Base-by-base conservation (phyloP, 2,113 vertebrate genomes). In the Galemys pyrenaicus region DNA sequence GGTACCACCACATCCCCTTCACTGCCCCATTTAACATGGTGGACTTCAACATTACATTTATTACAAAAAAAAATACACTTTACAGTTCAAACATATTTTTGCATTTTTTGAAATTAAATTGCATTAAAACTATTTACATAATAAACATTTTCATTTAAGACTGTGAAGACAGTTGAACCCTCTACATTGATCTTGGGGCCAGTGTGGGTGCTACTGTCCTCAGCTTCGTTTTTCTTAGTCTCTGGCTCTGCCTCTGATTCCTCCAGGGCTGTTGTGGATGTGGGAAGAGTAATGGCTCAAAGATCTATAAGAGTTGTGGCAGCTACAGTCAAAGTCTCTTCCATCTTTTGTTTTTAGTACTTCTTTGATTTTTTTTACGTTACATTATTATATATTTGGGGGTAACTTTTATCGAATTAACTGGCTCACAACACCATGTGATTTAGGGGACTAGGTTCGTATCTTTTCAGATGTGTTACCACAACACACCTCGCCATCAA, bases 121-220 rank as follows among this genome's bases (percentile, higher is more conserved):
- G 96, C 96, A 96, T 97, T 98, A 98, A 98, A 94, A 98, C 97
- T 98, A 98, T 98, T 97, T 98, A 98, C 97, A 97, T 97, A 97
- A 97, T 97, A 98, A 98, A 97, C 78, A 94, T 82, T 94, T 94
- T 90, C 6, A 89, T 96, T 97, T 98, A 98, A 94, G 98, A 97
- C 37, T 97, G 99, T 60, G 58, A 28, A 77, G 99, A 99, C 95
- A 98, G 95, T 93, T 99, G 99, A 51, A 99, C 99, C 98, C 99
- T 98, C 99, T 15, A 98, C 99, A 99, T 99, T 37, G 99, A 99
- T 87, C 99, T 98, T 95, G 99, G 98, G 16, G 0, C 99, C 99
- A 99, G 22, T 99, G 95, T 75, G 99, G 99, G 97, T 99, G 99
- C 94, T 99, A 99, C 98, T 98, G 97, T 99, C 99, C 17, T 99